phyloP scores from a whole-genome alignment of 1,140 invertebrate species.

The Hyles euphorbiae region DNA sequence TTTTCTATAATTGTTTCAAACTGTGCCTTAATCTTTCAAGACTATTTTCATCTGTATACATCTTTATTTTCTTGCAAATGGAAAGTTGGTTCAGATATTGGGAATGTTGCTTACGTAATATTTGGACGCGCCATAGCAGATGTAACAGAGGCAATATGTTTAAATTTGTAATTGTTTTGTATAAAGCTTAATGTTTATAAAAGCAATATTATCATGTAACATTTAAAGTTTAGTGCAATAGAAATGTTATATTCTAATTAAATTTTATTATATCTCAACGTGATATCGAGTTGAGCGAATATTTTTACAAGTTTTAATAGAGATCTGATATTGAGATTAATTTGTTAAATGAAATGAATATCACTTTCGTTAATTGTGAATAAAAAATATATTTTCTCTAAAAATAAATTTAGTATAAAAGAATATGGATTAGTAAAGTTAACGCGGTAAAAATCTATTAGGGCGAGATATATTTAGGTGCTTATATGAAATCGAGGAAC shows the following conservation, averaged over 20 bases:
- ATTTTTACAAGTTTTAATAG: constrained; percentile 38
- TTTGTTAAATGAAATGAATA: constrained; percentile 36
- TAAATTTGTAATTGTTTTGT: constrained; percentile 35
- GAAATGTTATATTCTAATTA: constrained; percentile 61
- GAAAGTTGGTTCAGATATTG: too few species aligned
- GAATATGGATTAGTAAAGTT: not conserved
- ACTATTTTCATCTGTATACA: too few species aligned
- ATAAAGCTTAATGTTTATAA: constrained; percentile 40
- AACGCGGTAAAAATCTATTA: not conserved
- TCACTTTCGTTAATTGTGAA: constrained; percentile 35
- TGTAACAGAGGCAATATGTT: constrained; percentile 8
- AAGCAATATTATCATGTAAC: constrained; percentile 55
- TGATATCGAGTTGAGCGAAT: constrained; percentile 31
- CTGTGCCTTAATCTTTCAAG: too few species aligned
- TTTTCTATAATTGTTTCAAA: too few species aligned
- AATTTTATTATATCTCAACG: constrained; percentile 60
- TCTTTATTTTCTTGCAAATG: too few species aligned
- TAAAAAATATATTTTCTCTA: constrained; percentile 26
- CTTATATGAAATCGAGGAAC: constrained; percentile 8
- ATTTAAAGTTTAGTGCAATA: constrained; percentile 64
- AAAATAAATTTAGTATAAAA: constrained; percentile 5
- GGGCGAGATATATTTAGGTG: constrained; percentile 20
- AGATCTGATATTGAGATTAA: constrained; percentile 74
- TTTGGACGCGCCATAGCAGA: not conserved
- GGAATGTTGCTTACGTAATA: too few species aligned